Evolutionary conservation across 2,113 vertebrate genomes (phyloP), one percentile per base, ranked within the genome.

Genomic region (Dolichotis patagonum): DNA sequence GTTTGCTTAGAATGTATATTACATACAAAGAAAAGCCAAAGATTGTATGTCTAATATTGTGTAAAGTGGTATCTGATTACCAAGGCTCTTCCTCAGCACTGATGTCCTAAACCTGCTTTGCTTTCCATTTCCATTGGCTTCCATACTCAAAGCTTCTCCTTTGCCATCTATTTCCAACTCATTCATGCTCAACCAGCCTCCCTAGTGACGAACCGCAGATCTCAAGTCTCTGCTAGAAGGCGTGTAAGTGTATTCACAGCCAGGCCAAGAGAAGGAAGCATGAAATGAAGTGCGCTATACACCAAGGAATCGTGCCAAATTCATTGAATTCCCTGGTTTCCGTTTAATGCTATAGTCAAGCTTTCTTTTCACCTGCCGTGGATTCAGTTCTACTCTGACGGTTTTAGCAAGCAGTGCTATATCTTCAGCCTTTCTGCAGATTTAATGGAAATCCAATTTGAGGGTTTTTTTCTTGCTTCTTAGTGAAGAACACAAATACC

Each of bases 231-330:
- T 0, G 99, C 99, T n/a, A 99, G 98, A 89, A 99, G 99, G 56
- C 98, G 98, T 14, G 99, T 99, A 1, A 99, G 98, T 3, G 98
- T 99, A 5, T 99, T 98, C 93, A 99, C 99, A 63, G 99, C 99
- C 75, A 99, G 97, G 97, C 98, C 99, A 96, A 99, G 99, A 97
- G 99, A 98, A 26, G 99, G 98, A 88, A 99, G 99, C 60, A 12
- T 28, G 60, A 62, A 99, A 0, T 99, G 98, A 86, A 99, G 98
- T 99, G 98, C 28, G 99, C 99, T 32, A 99, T 99, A 60, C 99
- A 99, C 97, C 99, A 99, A 0, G 98, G 99, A 92, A 99, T 99
- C 99, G 99, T 99, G 91, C 99, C 99, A 69, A 99, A 99, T 94
- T 99, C 99, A 0, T 99, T 99, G 95, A 99, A 99, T 69, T 99